Percentiles rank a stretch among this genome's conserved stretches.
These are phyloP conservation scores for Argynnis bischoffii DNA, from an alignment of 2,888 invertebrate genomes.

Conservation along the genomic window DNA sequence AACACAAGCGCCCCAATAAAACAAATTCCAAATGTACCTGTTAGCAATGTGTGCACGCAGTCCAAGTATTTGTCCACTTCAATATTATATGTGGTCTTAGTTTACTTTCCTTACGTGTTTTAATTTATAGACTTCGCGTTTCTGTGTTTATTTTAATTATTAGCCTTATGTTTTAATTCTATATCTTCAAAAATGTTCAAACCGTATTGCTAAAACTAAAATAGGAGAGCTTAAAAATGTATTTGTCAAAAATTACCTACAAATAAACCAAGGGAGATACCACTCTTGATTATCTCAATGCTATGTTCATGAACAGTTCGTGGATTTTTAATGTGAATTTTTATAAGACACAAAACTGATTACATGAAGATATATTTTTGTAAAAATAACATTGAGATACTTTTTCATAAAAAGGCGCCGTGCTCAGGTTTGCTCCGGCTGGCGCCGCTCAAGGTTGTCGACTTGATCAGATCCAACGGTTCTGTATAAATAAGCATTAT, in stretches of 20 bases:
- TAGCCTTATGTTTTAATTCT: conserved; percentile 60
- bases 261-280: conserved; percentile 60
- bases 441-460: conserved; percentile 71
- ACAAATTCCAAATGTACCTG: conserved; percentile 68
- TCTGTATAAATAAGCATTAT: conserved; percentile 25
- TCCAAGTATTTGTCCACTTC: conserved; percentile 75
- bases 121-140: conserved; percentile 64
- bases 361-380: conserved; percentile 36
- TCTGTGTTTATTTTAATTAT: conserved; percentile 59
- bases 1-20: conserved; percentile 61
- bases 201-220: conserved; percentile 1
- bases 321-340: conserved; percentile 49
- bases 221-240: conserved; percentile 3
- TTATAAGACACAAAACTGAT: conserved; percentile 51
- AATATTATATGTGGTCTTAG: conserved; percentile 80
- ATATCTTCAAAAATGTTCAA: conserved; percentile 17
- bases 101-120: conserved; percentile 58
- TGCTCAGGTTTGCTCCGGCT: conserved; percentile 76
- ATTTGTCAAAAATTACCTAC: not conserved
- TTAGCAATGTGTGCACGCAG: conserved; percentile 79
- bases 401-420: conserved; percentile 68
- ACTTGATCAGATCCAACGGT: conserved; percentile 66
- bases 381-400: conserved; percentile 58
- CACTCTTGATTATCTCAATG: conserved; percentile 42
- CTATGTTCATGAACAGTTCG: conserved; percentile 43